These are phyloP conservation scores for Apodemus speciosus DNA, from an alignment of 2,113 vertebrate species.

Conservation along the genomic window DNA sequence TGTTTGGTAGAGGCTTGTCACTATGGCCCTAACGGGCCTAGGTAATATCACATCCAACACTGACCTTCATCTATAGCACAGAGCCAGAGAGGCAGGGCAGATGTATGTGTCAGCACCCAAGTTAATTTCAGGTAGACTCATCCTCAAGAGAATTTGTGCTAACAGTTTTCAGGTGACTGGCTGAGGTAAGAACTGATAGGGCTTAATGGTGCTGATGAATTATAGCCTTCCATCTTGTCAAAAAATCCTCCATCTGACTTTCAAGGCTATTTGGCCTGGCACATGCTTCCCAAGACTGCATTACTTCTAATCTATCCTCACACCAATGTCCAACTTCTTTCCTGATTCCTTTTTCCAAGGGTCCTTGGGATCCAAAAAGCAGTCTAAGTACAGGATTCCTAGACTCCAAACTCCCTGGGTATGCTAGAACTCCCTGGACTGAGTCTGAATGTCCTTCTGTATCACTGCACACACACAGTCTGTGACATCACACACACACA, in stretches of 20 bases:
- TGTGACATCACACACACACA: neutral
- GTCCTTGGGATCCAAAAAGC: neutral
- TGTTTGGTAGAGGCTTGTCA: neutral
- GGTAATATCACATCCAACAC: neutral
- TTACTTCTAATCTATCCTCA: neutral
- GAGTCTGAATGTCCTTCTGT: neutral
- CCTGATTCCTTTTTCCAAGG: neutral
- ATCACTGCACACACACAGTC: neutral
- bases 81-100: neutral
- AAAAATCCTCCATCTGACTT: neutral
- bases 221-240: neutral
- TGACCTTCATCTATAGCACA: neutral
- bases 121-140: neutral
- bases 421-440: no score
- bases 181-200: neutral
- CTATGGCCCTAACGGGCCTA: neutral
- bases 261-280: neutral
- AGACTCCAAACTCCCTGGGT: neutral
- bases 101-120: neutral
- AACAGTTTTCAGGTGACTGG: constrained; percentile 2
- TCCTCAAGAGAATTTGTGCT: fast-evolving
- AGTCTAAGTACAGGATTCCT: neutral
- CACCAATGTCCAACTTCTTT: neutral
- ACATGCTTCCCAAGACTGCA: neutral
- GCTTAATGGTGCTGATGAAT: neutral